Evolutionary conservation across 2,888 invertebrate genomes (phyloP), one percentile per base, ranked within the genome.

Genomic region (Athripsodes cinereus): DNA sequence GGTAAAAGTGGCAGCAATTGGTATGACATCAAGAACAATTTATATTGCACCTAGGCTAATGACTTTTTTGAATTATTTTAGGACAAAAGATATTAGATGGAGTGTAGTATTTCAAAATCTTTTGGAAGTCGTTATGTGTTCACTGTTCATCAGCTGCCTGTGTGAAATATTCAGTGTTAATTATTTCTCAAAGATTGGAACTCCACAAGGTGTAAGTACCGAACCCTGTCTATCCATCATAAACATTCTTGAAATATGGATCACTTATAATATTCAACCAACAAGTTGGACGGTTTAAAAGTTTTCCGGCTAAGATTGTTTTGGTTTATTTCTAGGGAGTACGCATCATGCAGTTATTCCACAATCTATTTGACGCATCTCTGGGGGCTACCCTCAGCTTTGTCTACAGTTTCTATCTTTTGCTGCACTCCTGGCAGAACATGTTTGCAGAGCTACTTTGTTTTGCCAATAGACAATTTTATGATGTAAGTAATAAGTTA

Each of bases 401-500:
- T 62, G 69, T 91, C 1, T 81, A 85, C 66, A 87, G 86, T 2
- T 96, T 96, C 74, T 97, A 92, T 75, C 83, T 90, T 62, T 75
- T 96, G 2, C 76, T 97, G 3, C 96, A 97, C 68, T 84, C 90
- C 1, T 95, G 95, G 92, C 80, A 90, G 67, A 97, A 97, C 72
- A 89, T 90, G 19, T 92, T 88, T 68, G 90, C 94, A 0, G 97
- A 97, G 72, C 79, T 96, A 73, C 71, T 96, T 60, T 82, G 81
- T 60, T 98, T 97, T 71, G 90, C 85, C 3, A 93, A 97, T 76
- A 73, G 95, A 69, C 80, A 87, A 80, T 87, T 92, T 79, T 86
- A 93, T 70, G 83, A 84, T 73, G 86, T 82, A 69, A 66, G 68
- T 64, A 55, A 40, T 48, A 47, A 50, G n/a, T n/a, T n/a, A n/a